Conservation (phyloP, 2,113 vertebrate genomes). For the Paedocypris sp. region DNA sequence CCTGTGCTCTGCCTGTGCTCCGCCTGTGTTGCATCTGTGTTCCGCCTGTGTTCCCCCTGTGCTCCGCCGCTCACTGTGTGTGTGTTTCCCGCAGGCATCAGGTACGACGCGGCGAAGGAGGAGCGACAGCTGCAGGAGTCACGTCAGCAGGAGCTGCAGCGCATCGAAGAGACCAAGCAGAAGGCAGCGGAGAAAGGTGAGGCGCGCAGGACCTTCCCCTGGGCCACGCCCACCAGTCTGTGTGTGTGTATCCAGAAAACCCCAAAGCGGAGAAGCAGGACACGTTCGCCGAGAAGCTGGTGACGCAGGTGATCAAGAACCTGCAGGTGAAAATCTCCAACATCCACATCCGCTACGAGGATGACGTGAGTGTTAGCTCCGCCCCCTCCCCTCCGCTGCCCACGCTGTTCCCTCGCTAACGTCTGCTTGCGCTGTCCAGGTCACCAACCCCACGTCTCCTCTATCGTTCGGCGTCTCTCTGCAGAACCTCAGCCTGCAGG, state of each 20-base stretch:
- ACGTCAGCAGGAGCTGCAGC: slow-evolving; percentile 82
- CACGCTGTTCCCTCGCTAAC: not conserved
- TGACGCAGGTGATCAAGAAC: slow-evolving; percentile 97
- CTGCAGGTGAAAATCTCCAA: slow-evolving; percentile 94
- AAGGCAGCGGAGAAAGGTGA: slow-evolving; percentile 80
- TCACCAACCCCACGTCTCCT: slow-evolving; percentile 79
- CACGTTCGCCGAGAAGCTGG: slow-evolving; percentile 88
- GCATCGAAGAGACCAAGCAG: slow-evolving; percentile 91
- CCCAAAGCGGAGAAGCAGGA: slow-evolving; percentile 76
- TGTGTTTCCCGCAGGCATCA: slow-evolving; percentile 68
- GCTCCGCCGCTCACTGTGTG: not conserved
- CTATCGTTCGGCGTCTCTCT: slow-evolving; percentile 91
- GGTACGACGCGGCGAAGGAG: slow-evolving; percentile 92
- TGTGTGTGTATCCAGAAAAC: slow-evolving; percentile 61
- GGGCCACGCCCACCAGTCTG: not conserved
- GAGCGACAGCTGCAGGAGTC: slow-evolving; percentile 79
- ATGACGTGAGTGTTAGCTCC: slow-evolving; percentile 85
- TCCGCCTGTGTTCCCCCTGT: too few species aligned
- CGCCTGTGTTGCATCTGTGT: not conserved
- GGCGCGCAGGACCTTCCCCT: too few species aligned
- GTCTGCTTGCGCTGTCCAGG: slow-evolving; percentile 49
- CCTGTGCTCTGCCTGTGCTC: too few species aligned
- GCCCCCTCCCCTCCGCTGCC: not conserved
- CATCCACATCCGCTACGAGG: slow-evolving; percentile 93
- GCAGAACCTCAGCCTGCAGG: slow-evolving; percentile 94